phyloP scores from a whole-genome alignment of 2,888 invertebrate genomes.

The Meta bourneti region DNA sequence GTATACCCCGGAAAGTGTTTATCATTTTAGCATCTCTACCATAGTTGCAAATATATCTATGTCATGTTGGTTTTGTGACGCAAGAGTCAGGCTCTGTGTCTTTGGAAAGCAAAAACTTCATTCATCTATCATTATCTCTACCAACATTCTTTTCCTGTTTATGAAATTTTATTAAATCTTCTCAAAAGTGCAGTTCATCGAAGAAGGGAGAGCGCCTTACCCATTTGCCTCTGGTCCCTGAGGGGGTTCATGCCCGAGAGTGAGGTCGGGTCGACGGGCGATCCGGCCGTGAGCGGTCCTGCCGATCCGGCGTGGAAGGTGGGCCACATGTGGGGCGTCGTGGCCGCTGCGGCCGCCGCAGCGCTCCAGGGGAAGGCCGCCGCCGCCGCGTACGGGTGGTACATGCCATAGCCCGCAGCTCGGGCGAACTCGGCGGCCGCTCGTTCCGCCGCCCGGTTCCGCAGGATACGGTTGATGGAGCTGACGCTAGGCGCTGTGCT shows the following conservation, averaged over 20 bases:
- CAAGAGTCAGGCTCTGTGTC: no score
- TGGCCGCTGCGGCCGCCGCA: constrained; percentile 70
- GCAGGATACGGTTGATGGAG: constrained; percentile 80
- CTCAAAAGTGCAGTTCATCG: background rate
- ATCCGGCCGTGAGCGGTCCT: constrained; percentile 45
- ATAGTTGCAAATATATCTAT: no score
- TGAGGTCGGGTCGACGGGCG: constrained; percentile 68
- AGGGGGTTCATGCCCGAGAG: constrained; percentile 52
- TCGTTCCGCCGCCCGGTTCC: constrained; percentile 81
- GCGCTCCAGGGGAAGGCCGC: constrained; percentile 82
- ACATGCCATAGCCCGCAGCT: constrained; percentile 78
- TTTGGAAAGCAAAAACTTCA: no score
- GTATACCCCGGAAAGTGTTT: no score
- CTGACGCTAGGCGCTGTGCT: constrained; percentile 89
- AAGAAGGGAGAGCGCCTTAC: constrained; percentile 35
- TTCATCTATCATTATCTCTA: no score
- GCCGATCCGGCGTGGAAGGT: constrained; percentile 36
- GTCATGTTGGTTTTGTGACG: no score
- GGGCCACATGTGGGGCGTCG: constrained; percentile 70
- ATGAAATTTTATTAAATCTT: no score
- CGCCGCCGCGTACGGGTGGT: constrained; percentile 84
- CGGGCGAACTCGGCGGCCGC: constrained; percentile 80
- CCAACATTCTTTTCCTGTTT: no score
- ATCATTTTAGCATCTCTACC: no score
- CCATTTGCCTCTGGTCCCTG: constrained; percentile 68